These are phyloP conservation scores for Thunnus albacares DNA, from an alignment of 2,797 vertebrate species.

Conservation along the genomic window DNA sequence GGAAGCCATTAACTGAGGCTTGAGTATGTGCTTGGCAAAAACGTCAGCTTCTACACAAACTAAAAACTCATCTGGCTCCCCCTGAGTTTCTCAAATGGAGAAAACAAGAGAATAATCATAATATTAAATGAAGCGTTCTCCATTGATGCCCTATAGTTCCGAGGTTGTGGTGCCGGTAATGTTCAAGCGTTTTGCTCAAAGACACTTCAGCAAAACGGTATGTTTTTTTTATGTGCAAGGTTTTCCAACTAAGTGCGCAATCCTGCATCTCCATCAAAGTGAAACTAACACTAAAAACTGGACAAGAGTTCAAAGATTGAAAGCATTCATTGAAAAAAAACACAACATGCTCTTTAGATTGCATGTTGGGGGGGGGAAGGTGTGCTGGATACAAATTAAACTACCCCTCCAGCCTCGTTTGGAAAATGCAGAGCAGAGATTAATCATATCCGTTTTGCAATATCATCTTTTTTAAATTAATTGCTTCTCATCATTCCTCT, in stretches of 20 bases:
- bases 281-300: background rate
- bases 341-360: background rate
- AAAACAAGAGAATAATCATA: background rate
- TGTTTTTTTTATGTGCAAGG: background rate
- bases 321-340: background rate
- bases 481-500: background rate
- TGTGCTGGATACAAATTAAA: background rate
- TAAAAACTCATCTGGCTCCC: conserved; percentile 20
- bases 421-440: background rate
- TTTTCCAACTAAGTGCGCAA: background rate
- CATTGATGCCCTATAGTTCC: conserved; percentile 5
- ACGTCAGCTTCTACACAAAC: conserved; percentile 6
- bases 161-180: background rate
- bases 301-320: background rate
- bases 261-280: background rate
- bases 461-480: background rate
- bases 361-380: background rate
- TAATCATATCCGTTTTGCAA: background rate
- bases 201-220: background rate
- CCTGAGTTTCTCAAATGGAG: background rate
- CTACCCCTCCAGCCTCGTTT: background rate
- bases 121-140: background rate
- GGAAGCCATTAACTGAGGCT: conserved; percentile 56
- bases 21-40: background rate
- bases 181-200: background rate